phyloP scores from a whole-genome alignment of 1,140 invertebrate species.

The Telenomus remus region DNA sequence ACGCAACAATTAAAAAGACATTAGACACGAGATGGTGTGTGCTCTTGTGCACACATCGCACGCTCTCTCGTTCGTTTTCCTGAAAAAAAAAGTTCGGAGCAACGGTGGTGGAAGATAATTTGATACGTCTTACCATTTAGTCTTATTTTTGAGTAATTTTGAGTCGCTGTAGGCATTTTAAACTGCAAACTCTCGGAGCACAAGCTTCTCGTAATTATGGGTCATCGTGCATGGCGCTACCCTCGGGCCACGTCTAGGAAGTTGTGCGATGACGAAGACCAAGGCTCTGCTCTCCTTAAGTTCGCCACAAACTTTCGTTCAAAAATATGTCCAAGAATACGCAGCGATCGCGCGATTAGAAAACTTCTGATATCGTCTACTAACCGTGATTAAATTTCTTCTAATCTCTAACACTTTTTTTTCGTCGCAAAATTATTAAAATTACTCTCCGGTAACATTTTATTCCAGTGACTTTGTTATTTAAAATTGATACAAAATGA shows the following conservation, averaged over 20 bases:
- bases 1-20: constrained; percentile 71
- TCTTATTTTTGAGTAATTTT: constrained; percentile 74
- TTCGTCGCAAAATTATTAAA: constrained; percentile 2
- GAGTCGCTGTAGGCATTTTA: constrained; percentile 69
- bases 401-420: neutral
- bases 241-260: constrained; percentile 66
- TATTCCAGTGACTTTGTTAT: too few species aligned
- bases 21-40: constrained; percentile 59
- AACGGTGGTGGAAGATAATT: constrained; percentile 66
- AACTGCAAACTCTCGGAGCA: constrained; percentile 63
- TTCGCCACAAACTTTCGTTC: constrained; percentile 4
- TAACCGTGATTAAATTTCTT: constrained; percentile 35
- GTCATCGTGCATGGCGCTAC: constrained; percentile 61
- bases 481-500: too few species aligned
- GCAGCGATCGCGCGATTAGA: constrained; percentile 46
- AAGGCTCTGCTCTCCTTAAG: constrained; percentile 13
- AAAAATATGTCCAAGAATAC: constrained; percentile 28
- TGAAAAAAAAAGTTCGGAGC: constrained; percentile 23
- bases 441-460: too few species aligned
- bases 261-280: constrained; percentile 49
- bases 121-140: constrained; percentile 71
- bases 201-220: constrained; percentile 70
- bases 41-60: constrained; percentile 25
- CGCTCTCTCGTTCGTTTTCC: constrained; percentile 42
- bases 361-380: constrained; percentile 39